A percentile compares a stretch with the other conserved stretches of the same genome.
Evolutionary conservation across 2,888 invertebrate species (phyloP).

Genomic region (Aricia artaxerxes): DNA sequence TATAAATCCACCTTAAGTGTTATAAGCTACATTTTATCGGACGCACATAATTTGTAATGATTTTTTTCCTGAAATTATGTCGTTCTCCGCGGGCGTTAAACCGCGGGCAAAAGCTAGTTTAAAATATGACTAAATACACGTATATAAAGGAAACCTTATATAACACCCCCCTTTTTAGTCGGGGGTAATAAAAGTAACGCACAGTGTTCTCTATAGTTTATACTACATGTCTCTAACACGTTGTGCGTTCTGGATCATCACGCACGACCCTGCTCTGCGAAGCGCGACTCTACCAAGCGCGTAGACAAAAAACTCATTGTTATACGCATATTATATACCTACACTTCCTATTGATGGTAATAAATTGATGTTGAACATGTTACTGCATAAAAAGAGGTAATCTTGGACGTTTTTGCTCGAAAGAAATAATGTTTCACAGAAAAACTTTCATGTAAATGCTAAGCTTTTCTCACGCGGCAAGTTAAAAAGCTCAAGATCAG

Average conservation of each 20-base stretch:
- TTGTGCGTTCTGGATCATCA: slow-evolving; percentile 40
- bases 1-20: no score
- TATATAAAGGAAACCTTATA: no score
- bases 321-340: slow-evolving; percentile 26
- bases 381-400: neutral
- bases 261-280: slow-evolving; percentile 35
- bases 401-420: neutral
- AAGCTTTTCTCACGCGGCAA: neutral
- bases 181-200: no score
- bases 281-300: slow-evolving; percentile 34
- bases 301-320: slow-evolving; percentile 26
- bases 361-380: neutral
- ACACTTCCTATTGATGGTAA: neutral
- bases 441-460: neutral
- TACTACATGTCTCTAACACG: neutral
- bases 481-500: neutral
- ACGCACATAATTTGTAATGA: no score
- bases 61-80: no score
- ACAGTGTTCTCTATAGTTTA: neutral
- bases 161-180: no score
- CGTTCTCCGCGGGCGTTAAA: no score
- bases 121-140: no score
- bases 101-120: no score
- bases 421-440: neutral
- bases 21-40: no score